Evolutionary conservation across 2,888 invertebrate genomes (phyloP).

Genomic region (Incurvaria masculella): DNA sequence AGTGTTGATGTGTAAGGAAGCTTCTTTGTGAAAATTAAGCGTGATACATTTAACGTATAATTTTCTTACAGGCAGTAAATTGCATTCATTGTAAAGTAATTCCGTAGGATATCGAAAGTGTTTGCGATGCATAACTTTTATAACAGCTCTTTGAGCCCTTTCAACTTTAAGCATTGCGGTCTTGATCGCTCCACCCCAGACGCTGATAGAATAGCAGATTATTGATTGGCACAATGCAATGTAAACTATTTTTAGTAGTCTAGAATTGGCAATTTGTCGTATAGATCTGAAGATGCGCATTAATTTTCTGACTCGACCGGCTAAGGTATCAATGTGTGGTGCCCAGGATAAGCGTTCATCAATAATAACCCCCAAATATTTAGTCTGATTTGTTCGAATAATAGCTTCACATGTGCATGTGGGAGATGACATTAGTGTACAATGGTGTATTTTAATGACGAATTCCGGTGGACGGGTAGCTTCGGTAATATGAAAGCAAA

Average conservation of each 20-base stretch:
- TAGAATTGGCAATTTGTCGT: neutral
- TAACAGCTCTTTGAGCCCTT: conserved; percentile 1
- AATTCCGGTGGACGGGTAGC: neutral
- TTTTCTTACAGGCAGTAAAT: too few species aligned
- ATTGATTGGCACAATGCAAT: conserved; percentile 2
- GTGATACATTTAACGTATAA: too few species aligned
- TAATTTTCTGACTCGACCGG: conserved; percentile 1
- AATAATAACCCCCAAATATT: conserved; percentile 1
- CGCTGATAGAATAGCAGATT: neutral
- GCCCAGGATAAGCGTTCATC: conserved; percentile 1
- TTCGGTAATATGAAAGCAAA: neutral
- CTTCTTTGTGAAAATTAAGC: too few species aligned
- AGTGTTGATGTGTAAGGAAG: too few species aligned
- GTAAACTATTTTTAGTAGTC: conserved; percentile 2
- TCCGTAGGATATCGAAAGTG: neutral
- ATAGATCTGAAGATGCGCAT: neutral
- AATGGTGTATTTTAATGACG: neutral
- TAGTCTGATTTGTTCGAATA: neutral
- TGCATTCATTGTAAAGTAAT: neutral
- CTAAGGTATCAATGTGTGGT: neutral
- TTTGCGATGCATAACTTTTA: neutral
- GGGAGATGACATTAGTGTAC: too few species aligned
- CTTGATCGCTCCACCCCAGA: conserved; percentile 1
- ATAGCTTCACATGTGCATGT: neutral
- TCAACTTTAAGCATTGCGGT: neutral